Conservation (phyloP, 2,888 invertebrate genomes). For the Mythimna pallens region DNA sequence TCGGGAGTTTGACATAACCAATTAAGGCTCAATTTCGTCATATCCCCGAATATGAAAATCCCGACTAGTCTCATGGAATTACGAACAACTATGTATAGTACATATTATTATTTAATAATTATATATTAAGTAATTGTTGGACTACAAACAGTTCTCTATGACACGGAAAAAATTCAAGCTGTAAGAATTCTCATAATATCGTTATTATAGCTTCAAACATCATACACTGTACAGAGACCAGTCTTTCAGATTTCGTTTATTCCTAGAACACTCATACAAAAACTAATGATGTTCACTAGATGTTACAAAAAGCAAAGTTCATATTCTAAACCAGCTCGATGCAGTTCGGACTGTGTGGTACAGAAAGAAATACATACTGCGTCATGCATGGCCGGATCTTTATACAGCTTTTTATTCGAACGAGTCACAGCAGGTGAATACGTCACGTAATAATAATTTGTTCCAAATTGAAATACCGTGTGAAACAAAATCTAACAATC, state of each 20-base stretch:
- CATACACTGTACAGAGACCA: neutral
- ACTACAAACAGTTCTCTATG: no score
- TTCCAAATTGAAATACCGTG: conserved; percentile 57
- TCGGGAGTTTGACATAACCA: neutral
- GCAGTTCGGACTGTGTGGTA: conserved; percentile 57
- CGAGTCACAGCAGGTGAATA: conserved; percentile 69
- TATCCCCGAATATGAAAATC: neutral
- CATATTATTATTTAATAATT: neutral
- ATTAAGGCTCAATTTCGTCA: neutral
- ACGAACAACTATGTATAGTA: neutral
- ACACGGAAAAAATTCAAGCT: neutral
- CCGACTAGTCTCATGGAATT: neutral
- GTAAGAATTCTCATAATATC: neutral
- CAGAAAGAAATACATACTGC: conserved; percentile 66
- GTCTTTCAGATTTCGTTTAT: conserved; percentile 6
- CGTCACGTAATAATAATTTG: conserved; percentile 57
- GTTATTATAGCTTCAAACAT: neutral
- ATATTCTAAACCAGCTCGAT: conserved; percentile 69
- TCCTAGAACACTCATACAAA: conserved; percentile 9
- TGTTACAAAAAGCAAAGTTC: conserved; percentile 53
- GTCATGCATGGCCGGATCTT: conserved; percentile 76
- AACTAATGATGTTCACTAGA: conserved; percentile 13
- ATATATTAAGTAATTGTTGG: neutral
- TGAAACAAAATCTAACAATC: conserved; percentile 60
- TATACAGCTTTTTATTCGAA: conserved; percentile 74